phyloP scores from a whole-genome alignment of 2,888 invertebrate genomes.

The Celastrina argiolus region DNA sequence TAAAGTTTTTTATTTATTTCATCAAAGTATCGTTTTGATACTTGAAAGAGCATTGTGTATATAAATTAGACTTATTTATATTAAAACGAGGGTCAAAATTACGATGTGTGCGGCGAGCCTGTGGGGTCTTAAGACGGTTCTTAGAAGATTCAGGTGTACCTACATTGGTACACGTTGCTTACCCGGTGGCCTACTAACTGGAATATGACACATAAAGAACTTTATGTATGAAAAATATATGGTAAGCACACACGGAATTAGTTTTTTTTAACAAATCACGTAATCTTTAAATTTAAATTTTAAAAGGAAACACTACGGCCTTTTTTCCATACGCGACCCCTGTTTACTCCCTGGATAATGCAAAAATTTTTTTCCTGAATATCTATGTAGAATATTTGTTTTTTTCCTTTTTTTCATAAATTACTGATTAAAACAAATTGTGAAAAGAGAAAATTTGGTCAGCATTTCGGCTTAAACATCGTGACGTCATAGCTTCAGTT shows the following conservation, averaged over 20 bases:
- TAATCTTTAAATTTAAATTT: too few relatives aligned
- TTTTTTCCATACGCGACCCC: too few relatives aligned
- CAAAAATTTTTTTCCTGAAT: too few relatives aligned
- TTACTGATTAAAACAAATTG: too few relatives aligned
- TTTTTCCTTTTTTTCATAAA: too few relatives aligned
- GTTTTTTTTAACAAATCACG: too few relatives aligned
- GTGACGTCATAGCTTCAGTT: constrained; percentile 5
- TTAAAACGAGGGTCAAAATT: background rate
- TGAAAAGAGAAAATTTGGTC: too few relatives aligned
- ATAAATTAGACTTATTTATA: constrained; percentile 16
- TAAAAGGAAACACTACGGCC: too few relatives aligned
- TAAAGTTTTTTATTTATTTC: background rate
- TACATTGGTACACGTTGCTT: background rate
- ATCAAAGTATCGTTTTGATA: background rate
- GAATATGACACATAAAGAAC: background rate
- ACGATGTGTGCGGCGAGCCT: background rate
- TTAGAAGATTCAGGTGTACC: constrained; percentile 6
- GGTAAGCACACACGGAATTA: too few relatives aligned
- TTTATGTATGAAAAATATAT: background rate
- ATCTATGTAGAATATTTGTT: too few relatives aligned
- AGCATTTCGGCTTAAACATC: too few relatives aligned
- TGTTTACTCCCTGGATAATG: too few relatives aligned
- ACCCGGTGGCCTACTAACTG: constrained; percentile 12
- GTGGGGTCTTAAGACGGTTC: constrained; percentile 5
- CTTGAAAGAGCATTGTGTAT: background rate